Conservation (phyloP, 2,113 vertebrate genomes). For the Hylia prasina region DNA sequence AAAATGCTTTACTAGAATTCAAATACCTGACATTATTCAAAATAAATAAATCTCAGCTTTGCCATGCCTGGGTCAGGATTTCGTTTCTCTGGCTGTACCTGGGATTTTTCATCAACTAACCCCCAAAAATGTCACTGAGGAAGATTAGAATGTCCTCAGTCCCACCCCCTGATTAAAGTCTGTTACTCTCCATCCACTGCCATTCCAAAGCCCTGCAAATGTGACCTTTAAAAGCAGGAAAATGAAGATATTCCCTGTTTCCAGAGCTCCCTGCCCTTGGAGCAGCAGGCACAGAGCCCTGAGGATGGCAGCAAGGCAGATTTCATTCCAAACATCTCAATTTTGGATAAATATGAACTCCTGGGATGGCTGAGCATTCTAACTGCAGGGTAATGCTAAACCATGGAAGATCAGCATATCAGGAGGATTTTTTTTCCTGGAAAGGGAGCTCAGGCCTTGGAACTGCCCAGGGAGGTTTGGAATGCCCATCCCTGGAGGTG, state of each 20-base stretch:
- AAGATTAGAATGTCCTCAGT: background rate
- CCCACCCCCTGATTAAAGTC: background rate
- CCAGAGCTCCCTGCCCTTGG: background rate
- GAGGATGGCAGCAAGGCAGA: background rate
- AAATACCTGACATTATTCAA: background rate
- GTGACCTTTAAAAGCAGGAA: background rate
- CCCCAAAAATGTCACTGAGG: background rate
- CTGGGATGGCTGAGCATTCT: background rate
- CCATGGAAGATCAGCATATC: fast-evolving
- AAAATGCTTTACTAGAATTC: background rate
- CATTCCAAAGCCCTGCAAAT: background rate
- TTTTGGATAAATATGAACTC: fast-evolving
- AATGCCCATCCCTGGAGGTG: background rate
- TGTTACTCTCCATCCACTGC: background rate
- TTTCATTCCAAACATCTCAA: background rate
- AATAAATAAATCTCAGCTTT: background rate
- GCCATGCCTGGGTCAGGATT: background rate
- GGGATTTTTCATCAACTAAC: background rate
- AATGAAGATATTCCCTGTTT: background rate
- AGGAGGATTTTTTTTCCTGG: background rate
- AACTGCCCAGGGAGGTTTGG: background rate
- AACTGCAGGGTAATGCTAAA: background rate
- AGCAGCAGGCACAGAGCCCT: background rate
- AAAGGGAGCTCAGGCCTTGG: fast-evolving
- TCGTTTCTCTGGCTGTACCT: background rate